A percentile compares a stretch with the other conserved stretches of the same genome.
Conservation (phyloP, 2,797 vertebrate species). For the Florisuga fusca region DNA sequence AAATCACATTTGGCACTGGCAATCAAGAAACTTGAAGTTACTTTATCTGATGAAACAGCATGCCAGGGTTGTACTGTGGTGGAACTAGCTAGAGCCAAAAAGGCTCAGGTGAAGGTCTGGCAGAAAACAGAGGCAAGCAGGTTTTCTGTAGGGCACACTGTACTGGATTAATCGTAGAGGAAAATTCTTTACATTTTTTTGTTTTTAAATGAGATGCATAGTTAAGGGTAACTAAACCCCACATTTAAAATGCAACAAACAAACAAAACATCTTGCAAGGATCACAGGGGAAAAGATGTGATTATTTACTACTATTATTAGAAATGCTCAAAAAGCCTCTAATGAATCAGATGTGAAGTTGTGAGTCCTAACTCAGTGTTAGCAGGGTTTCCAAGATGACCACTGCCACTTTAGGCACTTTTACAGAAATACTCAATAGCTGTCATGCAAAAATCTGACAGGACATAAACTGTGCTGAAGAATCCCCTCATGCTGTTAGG, state of each 20-base stretch:
- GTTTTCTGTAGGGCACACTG: background rate
- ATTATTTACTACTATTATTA: background rate
- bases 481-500: background rate
- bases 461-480: slow-evolving; percentile 8
- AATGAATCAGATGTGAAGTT: background rate
- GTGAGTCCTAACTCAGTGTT: background rate
- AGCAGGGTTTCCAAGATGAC: background rate
- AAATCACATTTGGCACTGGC: background rate
- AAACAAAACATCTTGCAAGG: background rate
- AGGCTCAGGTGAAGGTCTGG: background rate
- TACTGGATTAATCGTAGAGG: background rate
- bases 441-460: slow-evolving; percentile 15
- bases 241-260: background rate
- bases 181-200: background rate
- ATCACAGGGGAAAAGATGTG: background rate
- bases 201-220: background rate
- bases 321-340: background rate
- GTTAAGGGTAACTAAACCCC: background rate
- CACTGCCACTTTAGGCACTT: background rate
- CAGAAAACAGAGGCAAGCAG: background rate
- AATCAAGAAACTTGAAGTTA: background rate
- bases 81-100: background rate
- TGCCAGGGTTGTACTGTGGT: rapidly evolving
- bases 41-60: background rate
- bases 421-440: background rate